Evolutionary conservation across 1,140 invertebrate genomes (phyloP), one percentile per base, ranked within the genome.

Genomic region (Branchinecta lynchi): DNA sequence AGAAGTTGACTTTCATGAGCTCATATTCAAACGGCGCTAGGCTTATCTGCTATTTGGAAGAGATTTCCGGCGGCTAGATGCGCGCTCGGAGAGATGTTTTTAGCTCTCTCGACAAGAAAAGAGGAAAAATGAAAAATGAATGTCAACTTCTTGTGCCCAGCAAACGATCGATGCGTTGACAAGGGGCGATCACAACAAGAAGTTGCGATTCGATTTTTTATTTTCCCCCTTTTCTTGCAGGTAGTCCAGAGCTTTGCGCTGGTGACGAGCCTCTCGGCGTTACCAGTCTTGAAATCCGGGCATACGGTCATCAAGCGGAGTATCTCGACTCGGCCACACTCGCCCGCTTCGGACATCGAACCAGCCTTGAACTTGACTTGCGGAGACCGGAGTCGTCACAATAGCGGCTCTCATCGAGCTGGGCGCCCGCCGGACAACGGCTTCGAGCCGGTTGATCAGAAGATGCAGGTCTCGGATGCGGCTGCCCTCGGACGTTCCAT

Each of bases 91-190:
- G 12, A 12, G 51, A 15, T 60, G 17, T 20, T 60, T 20, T 15
- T 15, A 6, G 20, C 20, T 68, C 10, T 44, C 43, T 44, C 68
- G 43, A 17, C 20, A 65, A 43, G 44, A 20, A 32, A 66, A 32
- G 44, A n/a, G 43, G 43, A 69, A 70, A 66, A 45, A 66, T 32
- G 66, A 69, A 71, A 66, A 89, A 89, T 90, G 88, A 90, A 86
- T 89, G 89, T 92, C 89, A 92, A 92, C 89, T 91, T 92, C 89
- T 92, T 88, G 87, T 82, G 78, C 79, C 70, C 32, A 70, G 51
- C 15, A 21, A 45, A 66, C 65, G 32, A 68, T 32, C 60, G 66
- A 45, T 60, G 68, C 45, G 17, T 45, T 71, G 44, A 15, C 12
- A 60, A 60, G 51, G 12, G 51, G 32, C 44, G 8, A 44, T 32